Conservation (phyloP, 2,113 vertebrate species). For the Rhineura floridana region DNA sequence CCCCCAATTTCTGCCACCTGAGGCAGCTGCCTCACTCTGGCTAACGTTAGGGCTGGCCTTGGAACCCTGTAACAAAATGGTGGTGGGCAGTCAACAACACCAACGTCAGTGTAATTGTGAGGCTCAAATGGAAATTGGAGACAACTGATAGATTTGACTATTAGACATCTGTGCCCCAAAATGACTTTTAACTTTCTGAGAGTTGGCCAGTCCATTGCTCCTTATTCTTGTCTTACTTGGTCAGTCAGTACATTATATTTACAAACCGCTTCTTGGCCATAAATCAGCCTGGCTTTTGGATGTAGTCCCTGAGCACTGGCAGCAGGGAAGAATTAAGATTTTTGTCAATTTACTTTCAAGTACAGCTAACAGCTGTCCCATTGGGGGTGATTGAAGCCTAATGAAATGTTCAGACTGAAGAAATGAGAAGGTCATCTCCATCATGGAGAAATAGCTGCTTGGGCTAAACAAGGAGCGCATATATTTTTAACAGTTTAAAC, state of each 20-base stretch:
- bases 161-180: not conserved
- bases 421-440: conserved; percentile 7
- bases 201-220: not conserved
- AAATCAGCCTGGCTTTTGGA: conserved; percentile 18
- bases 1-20: no score
- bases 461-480: not conserved
- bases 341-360: conserved; percentile 52
- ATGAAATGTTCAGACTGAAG: conserved; percentile 26
- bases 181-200: not conserved
- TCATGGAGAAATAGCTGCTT: not conserved
- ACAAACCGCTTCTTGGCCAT: conserved; percentile 6
- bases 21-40: no score
- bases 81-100: not conserved
- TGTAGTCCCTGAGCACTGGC: conserved; percentile 1
- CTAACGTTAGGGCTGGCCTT: not conserved
- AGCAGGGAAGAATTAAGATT: conserved; percentile 27
- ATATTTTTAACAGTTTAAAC: not conserved
- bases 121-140: not conserved
- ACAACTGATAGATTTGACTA: not conserved
- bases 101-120: not conserved
- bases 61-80: not conserved
- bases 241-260: conserved; percentile 22
- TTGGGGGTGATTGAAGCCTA: conserved; percentile 30
- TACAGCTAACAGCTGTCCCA: conserved; percentile 23
- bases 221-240: not conserved